Evolutionary conservation across 35 echinoderm and acorn worm species (phyloP).

Genomic region (Stichopus chloronotus): DNA sequence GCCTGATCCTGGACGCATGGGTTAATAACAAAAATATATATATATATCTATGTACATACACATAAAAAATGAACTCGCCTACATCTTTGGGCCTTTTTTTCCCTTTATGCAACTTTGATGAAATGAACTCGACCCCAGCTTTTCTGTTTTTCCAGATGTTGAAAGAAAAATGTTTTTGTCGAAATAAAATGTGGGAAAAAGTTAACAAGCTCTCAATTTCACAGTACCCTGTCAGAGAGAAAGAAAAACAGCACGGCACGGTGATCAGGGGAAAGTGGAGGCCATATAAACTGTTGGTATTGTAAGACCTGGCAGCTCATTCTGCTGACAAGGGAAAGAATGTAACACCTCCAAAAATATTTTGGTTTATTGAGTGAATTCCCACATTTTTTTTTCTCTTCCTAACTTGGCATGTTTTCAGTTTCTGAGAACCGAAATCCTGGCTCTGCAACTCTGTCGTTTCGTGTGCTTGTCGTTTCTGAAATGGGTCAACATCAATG

Average conservation of each 20-base stretch:
- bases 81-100: neutral
- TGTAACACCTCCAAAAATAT: neutral
- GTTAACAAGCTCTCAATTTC: neutral
- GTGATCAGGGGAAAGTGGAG: neutral
- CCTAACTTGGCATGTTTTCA: neutral
- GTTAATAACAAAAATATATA: too few relatives aligned
- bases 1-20: too few relatives aligned
- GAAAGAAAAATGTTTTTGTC: constrained; percentile 11
- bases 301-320: neutral
- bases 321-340: neutral
- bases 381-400: neutral
- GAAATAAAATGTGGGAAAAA: neutral
- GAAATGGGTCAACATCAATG: too few relatives aligned
- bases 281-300: neutral
- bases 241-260: neutral
- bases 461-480: too few relatives aligned
- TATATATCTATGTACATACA: too few relatives aligned
- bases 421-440: too few relatives aligned
- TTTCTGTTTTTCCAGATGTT: constrained; percentile 13
- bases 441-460: too few relatives aligned
- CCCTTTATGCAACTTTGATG: neutral
- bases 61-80: too few relatives aligned
- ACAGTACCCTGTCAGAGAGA: neutral
- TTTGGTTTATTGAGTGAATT: neutral
- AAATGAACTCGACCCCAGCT: neutral